Evolutionary conservation across 2,888 invertebrate species (phyloP), one percentile per base, ranked within the genome.

Genomic region (Drosophila multiciliata): DNA sequence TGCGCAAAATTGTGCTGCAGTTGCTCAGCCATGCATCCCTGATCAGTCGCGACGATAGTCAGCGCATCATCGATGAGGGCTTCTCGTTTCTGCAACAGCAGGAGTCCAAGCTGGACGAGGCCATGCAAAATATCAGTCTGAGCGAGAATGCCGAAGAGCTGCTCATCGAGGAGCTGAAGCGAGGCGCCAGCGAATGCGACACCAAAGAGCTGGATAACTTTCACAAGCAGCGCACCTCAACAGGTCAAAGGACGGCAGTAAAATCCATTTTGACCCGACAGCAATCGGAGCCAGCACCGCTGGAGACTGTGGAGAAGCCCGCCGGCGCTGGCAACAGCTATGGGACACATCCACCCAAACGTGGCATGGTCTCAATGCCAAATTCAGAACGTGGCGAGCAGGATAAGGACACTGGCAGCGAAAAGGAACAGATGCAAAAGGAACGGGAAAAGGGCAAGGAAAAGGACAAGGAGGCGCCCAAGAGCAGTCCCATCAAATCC

Each of bases 1-100:
- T 99, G 40, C 94, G 96, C 12, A 96, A 96, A 17, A 92, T 98
- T 32, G 97, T 97, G 3, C 95, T 97, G 85, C 98, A 99, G 94
- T 94, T 99, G 64, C 94, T 97, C 12, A 95, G 95, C 76, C 96
- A 97, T 90, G 96, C 96, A 75, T 93, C 92, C 40, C 67, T 92
- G 23, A 92, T 62, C 29, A 86, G 78, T 61, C 90, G 90, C 62
- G 92, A 92, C 17, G 91, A 92, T 17, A 90, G 90, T 38, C 91
- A 92, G 64, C 87, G 86, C 29, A 82, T 91, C 12, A 91, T 92
- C 54, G 92, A 92, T 33, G 92, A 92, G 45, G 92, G 92, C 5
- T 89, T 92, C 69, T 90, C 92, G 4, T 92, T 92, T 66, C 75
- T 92, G 57, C 91, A 92, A 53, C 92, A 92, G 66, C 92, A 92